phyloP scores from a whole-genome alignment of 2,797 vertebrate genomes.

The Mareca penelope region DNA sequence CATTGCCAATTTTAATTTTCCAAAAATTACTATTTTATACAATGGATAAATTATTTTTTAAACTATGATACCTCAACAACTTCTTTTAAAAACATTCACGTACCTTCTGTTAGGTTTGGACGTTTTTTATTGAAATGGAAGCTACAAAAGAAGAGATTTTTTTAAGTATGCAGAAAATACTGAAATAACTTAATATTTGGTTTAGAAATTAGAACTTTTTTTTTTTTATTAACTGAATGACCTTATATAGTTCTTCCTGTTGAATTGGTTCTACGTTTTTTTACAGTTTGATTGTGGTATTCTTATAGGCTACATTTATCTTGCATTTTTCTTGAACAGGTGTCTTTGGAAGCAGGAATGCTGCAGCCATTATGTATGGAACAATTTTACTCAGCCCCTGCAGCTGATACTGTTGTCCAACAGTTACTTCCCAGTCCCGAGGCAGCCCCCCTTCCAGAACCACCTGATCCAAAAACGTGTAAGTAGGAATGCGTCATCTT shows the following conservation, averaged over 20 bases:
- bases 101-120: neutral
- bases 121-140: neutral
- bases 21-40: neutral
- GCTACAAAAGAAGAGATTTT: neutral
- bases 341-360: constrained; percentile 42
- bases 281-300: neutral
- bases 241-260: neutral
- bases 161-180: neutral
- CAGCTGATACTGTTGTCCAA: neutral
- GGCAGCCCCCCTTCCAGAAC: neutral
- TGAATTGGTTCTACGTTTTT: neutral
- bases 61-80: neutral
- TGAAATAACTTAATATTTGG: neutral
- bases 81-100: neutral
- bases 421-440: neutral
- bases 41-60: neutral
- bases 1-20: neutral
- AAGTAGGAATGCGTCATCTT: constrained; percentile 1
- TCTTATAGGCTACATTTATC: neutral
- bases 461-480: constrained; percentile 69
- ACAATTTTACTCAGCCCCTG: constrained; percentile 27
- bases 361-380: constrained; percentile 18
- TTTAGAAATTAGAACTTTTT: neutral
- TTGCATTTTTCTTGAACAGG: constrained; percentile 60
- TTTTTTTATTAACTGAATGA: neutral